Conservation (phyloP, 2,797 vertebrate species). For the Alectoris magna region DNA sequence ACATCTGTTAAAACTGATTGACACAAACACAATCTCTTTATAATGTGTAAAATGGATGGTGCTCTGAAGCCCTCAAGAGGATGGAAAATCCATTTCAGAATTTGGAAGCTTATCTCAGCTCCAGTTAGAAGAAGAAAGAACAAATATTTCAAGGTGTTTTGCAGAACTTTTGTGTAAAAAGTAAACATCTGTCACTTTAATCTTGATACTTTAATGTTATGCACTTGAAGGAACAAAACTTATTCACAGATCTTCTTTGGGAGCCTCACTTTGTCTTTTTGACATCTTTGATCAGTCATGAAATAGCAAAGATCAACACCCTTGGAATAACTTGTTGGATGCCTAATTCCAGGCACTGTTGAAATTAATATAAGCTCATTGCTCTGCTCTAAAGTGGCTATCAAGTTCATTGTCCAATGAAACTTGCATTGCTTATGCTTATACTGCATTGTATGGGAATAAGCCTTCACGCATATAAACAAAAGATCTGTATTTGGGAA, state of each 20-base stretch:
- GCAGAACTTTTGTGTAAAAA: constrained; percentile 2
- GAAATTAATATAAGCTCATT: background rate
- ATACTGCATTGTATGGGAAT: background rate
- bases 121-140: background rate
- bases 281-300: constrained; percentile 3
- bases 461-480: background rate
- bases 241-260: background rate
- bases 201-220: constrained; percentile 8
- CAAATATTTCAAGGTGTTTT: constrained; percentile 38
- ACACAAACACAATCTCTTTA: background rate
- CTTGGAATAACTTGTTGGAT: constrained; percentile 3
- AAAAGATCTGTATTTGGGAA: background rate
- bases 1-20: constrained; percentile 26
- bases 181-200: constrained; percentile 26
- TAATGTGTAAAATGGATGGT: background rate
- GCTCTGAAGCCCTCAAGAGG: constrained; percentile 2
- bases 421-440: background rate
- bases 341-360: background rate
- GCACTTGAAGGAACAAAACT: constrained; percentile 1
- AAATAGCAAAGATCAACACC: background rate
- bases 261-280: constrained; percentile 5
- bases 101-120: constrained; percentile 9
- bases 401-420: background rate
- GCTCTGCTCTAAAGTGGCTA: background rate
- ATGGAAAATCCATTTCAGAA: constrained; percentile 9